Conservation (phyloP, 2,797 vertebrate species). For the Acrocephalus scirpaceus region DNA sequence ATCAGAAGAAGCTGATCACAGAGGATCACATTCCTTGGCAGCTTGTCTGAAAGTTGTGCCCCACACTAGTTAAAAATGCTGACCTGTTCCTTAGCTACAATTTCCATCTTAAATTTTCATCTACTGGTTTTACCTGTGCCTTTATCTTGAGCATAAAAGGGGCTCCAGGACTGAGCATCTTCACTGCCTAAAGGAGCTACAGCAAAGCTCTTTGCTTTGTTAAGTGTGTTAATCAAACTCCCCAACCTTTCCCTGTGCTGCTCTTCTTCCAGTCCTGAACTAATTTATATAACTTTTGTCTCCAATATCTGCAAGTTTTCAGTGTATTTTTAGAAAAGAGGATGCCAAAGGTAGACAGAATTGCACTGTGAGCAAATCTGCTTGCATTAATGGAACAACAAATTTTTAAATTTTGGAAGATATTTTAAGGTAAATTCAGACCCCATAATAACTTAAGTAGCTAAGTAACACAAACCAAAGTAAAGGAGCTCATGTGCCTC, state of each 20-base stretch:
- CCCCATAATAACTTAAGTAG: neutral
- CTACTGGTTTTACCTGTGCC: neutral
- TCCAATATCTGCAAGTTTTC: neutral
- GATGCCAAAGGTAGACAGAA: neutral
- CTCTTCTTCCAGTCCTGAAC: neutral
- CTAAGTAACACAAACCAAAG: neutral
- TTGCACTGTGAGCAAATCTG: neutral
- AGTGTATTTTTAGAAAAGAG: neutral
- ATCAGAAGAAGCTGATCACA: neutral
- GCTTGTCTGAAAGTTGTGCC: neutral
- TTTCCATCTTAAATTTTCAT: neutral
- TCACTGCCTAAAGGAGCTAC: neutral
- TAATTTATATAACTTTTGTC: neutral
- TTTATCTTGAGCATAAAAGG: neutral
- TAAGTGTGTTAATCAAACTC: neutral
- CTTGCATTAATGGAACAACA: neutral
- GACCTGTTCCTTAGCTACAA: neutral
- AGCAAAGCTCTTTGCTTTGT: neutral
- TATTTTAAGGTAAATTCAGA: neutral
- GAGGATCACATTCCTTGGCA: neutral
- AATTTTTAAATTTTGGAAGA: neutral
- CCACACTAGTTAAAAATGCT: neutral
- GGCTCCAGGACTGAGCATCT: neutral
- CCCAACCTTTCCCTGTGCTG: neutral
- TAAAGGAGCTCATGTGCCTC: neutral